Percentiles rank a stretch among this genome's conserved stretches.
These are phyloP conservation scores for Drosophila pseudoobscura DNA, from an alignment of 1,140 invertebrate species.

Conservation along the genomic window DNA sequence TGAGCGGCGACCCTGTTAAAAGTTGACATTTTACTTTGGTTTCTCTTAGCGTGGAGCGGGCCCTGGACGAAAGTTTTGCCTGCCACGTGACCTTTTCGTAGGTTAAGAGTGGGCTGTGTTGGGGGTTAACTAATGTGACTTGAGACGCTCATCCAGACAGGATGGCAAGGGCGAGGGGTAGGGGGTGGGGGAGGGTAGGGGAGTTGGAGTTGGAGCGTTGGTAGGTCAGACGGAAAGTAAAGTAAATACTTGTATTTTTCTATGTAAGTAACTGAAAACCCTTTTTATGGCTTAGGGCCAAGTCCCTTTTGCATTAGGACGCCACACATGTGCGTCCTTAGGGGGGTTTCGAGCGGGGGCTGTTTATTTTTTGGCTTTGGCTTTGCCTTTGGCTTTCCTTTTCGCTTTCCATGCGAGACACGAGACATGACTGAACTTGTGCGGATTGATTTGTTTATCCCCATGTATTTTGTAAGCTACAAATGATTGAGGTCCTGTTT, in stretches of 20 bases:
- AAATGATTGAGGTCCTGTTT: slow-evolving; percentile 39
- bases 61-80: slow-evolving; percentile 28
- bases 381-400: slow-evolving; percentile 33
- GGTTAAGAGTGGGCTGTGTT: slow-evolving; percentile 28
- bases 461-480: slow-evolving; percentile 51
- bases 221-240: slow-evolving; percentile 56
- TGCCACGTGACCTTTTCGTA: slow-evolving; percentile 40
- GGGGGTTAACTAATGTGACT: slow-evolving; percentile 61
- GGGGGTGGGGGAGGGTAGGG: neutral
- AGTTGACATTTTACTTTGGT: slow-evolving; percentile 60
- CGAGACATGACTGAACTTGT: slow-evolving; percentile 46
- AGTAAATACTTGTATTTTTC: slow-evolving; percentile 68
- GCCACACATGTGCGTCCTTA: slow-evolving; percentile 36
- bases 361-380: slow-evolving; percentile 44
- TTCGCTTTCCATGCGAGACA: slow-evolving; percentile 37
- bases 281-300: slow-evolving; percentile 59
- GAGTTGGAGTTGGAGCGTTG: neutral
- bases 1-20: slow-evolving; percentile 1
- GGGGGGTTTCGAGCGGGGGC: slow-evolving; percentile 1
- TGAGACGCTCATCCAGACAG: slow-evolving; percentile 33
- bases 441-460: slow-evolving; percentile 63
- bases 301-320: slow-evolving; percentile 65
- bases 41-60: slow-evolving; percentile 1
- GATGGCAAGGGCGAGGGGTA: too few species aligned
- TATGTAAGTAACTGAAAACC: slow-evolving; percentile 43